These are phyloP conservation scores for Leucoraja erinaceus DNA, from an alignment of 2,113 vertebrate genomes.

Conservation along the genomic window DNA sequence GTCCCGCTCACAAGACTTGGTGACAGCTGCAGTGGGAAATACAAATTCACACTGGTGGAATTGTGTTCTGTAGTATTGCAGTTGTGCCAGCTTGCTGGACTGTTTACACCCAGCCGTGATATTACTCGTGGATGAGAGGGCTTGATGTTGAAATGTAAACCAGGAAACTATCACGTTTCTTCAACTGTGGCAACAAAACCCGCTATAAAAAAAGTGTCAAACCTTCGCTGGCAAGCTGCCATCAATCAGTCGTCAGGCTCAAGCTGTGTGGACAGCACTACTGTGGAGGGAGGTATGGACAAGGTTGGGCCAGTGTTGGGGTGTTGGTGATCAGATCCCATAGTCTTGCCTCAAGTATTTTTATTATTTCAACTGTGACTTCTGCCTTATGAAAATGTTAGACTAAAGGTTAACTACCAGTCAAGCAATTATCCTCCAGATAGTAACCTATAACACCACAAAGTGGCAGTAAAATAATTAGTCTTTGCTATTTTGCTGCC, in stretches of 20 bases:
- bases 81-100: neutral
- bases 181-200: neutral
- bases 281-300: neutral
- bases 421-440: neutral
- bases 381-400: neutral
- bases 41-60: neutral
- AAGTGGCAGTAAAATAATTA: neutral
- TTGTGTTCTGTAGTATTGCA: neutral
- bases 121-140: neutral
- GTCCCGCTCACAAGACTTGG: neutral
- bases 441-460: neutral
- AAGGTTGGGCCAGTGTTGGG: no score
- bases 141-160: neutral
- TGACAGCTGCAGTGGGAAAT: neutral
- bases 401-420: neutral
- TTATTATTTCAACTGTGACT: neutral
- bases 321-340: neutral
- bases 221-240: neutral
- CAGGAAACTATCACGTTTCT: neutral
- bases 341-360: slow-evolving; percentile 9
- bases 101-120: neutral
- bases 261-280: neutral
- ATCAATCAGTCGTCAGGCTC: neutral
- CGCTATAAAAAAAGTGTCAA: neutral
- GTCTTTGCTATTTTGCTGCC: neutral